Base-by-base conservation (phyloP, 2,888 invertebrate species). In the Eupithecia insigniata region DNA sequence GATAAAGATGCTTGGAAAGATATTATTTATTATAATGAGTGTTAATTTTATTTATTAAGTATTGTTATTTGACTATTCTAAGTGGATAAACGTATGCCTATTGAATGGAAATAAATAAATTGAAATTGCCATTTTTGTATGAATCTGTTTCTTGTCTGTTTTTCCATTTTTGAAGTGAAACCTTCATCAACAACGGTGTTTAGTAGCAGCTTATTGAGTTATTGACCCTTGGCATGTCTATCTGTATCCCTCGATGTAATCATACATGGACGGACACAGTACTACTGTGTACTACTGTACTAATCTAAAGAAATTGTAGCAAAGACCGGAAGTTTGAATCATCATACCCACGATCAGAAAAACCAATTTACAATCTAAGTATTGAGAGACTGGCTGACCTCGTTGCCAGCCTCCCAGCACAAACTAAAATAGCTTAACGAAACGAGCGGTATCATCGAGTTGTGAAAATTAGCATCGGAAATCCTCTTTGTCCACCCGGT, bases 401-500 rank as follows among this genome's bases (percentile, higher is more conserved):
- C n/a, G n/a, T n/a, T n/a, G n/a, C n/a, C n/a, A n/a, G n/a, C n/a
- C n/a, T n/a, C n/a, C n/a, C n/a, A n/a, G n/a, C n/a, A 22, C 51
- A 22, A 51, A 22, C 22, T 51, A 22, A n/a, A 22, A 51, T 51
- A 51, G n/a, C 51, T 51, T n/a, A 22, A 10, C 51, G 3, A 51
- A 22, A 51, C 51, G 22, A 51, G 22, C 10, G 51, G 51, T 51
- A 51, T 51, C 51, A 22, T 51, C 18, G 32, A 30, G 18, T 61
- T n/a, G 32, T 8, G 18, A 12, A 18, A 61, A 61, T 61, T 61
- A 61, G 32, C 32, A 61, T 61, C 1, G 30, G 28, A 28, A 60
- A 30, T 28, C 61, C 32, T 16, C 61, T 61, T 61, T 18, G 61
- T 61, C 61, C 18, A 8, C n/a, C 30, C 61, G 30, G 66, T 67